These are phyloP conservation scores for Kobus ellipsiprymnus DNA, from an alignment of 2,113 vertebrate species.

Conservation along the genomic window DNA sequence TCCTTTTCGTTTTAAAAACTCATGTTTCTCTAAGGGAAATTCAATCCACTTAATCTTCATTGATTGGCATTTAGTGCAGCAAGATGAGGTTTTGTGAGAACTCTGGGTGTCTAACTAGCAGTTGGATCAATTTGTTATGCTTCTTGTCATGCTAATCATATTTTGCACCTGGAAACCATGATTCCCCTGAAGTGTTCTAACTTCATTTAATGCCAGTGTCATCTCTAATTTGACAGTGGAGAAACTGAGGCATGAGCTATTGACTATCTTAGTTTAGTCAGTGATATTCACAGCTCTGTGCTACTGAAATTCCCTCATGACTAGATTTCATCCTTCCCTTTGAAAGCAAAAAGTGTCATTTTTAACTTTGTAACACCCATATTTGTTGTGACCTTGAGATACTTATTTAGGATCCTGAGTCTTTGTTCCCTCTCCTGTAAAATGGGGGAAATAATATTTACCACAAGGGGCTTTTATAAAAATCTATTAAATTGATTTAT, in stretches of 20 bases:
- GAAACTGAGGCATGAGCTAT: constrained; percentile 69
- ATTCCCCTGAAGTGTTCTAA: constrained; percentile 42
- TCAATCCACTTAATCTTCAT: constrained; percentile 69
- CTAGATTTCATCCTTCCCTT: background rate
- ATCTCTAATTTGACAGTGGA: constrained; percentile 58
- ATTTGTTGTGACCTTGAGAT: background rate
- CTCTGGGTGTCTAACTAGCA: constrained; percentile 55
- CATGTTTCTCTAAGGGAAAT: constrained; percentile 66
- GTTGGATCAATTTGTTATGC: constrained; percentile 61
- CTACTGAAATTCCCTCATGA: background rate
- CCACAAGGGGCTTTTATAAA: background rate
- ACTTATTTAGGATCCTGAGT: background rate
- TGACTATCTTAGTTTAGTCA: constrained; percentile 35
- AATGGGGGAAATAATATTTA: background rate
- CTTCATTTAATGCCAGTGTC: constrained; percentile 12
- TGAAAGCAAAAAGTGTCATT: background rate
- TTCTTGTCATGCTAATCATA: constrained; percentile 66
- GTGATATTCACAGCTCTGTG: background rate
- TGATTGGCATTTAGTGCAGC: constrained; percentile 67
- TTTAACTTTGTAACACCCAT: background rate
- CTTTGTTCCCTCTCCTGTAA: background rate
- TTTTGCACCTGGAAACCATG: constrained; percentile 61
- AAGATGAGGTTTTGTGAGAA: constrained; percentile 63
- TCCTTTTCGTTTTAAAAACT: constrained; percentile 61
- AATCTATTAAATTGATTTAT: background rate